Evolutionary conservation across 1,140 invertebrate species (phyloP), one percentile per base, ranked within the genome.

Genomic region (Drosophila sp.): DNA sequence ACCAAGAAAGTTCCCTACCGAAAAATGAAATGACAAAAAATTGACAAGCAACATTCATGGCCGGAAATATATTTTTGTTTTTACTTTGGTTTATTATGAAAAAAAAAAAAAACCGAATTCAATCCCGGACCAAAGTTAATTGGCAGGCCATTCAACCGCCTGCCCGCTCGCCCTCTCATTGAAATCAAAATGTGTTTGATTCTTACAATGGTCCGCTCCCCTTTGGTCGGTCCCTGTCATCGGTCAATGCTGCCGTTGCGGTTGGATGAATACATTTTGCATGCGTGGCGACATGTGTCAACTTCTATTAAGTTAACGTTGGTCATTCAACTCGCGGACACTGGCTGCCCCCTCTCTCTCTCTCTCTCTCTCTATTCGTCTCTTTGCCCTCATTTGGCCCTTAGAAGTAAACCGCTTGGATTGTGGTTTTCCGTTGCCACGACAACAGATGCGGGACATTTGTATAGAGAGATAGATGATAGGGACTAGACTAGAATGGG

Each of bases 221-320:
- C 30, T 40, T 29, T 10, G 25, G 50, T 44, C 44, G 2, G 11
- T 30, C 54, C 30, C 54, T 55, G 41, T 57, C 69, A 55, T 41
- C 41, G 70, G 41, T 17, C 58, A 66, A 70, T 60, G 65, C 68
- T 62, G 66, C 57, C 68, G 63, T 58, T 82, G 82, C 72, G 82
- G 82, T 86, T 79, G 83, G 83, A 64, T 82, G 76, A 87, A 86
- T 86, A 75, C 79, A 86, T 82, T 86, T 86, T 86, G 82, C 82
- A 86, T 87, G 82, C 82, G 82, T 86, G 82, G 82, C 82, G 83
- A 86, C 82, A 86, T 86, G 83, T 86, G 82, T 87, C 82, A 87
- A 86, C 83, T 87, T 86, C 82, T 86, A 86, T 86, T 86, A 86
- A 86, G 82, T 86, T 86, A 86, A 69, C 69, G 83, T 58, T 86